Conservation (phyloP, 1,140 invertebrate genomes). For the Apis cerana region DNA sequence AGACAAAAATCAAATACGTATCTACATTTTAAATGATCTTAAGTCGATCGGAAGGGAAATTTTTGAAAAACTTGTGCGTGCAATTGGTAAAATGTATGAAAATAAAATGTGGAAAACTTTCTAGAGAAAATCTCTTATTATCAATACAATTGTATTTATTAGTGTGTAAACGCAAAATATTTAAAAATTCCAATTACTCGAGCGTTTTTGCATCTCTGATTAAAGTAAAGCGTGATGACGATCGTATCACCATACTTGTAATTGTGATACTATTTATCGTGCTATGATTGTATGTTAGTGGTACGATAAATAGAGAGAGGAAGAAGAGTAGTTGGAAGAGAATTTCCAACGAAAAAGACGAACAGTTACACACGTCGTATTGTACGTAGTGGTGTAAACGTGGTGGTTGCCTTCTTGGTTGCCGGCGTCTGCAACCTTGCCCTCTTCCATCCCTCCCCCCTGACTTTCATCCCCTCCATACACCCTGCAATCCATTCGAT, state of each 20-base stretch:
- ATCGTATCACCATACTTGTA: background rate
- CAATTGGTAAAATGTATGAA: background rate
- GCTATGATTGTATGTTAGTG: background rate
- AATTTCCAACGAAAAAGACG: background rate
- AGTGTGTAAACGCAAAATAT: background rate
- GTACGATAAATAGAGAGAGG: background rate
- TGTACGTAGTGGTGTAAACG: background rate
- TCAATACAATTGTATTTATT: background rate
- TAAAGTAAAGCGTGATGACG: background rate
- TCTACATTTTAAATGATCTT: background rate
- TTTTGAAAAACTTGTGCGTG: background rate
- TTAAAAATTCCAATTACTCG: background rate
- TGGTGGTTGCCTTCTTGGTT: slow-evolving; percentile 12
- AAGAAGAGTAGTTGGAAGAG: background rate
- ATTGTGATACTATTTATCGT: background rate
- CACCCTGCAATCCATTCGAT: slow-evolving; percentile 27
- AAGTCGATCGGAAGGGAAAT: background rate
- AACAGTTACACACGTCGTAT: background rate
- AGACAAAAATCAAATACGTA: background rate
- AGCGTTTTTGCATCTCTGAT: background rate
- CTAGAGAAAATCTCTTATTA: background rate
- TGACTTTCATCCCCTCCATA: slow-evolving; percentile 28
- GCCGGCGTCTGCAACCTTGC: slow-evolving; percentile 41
- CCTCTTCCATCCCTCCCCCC: slow-evolving; percentile 9
- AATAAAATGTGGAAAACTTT: background rate